Evolutionary conservation across 1,140 invertebrate species (phyloP), one percentile per base, ranked within the genome.

Genomic region (Hypsibius dujardini): DNA sequence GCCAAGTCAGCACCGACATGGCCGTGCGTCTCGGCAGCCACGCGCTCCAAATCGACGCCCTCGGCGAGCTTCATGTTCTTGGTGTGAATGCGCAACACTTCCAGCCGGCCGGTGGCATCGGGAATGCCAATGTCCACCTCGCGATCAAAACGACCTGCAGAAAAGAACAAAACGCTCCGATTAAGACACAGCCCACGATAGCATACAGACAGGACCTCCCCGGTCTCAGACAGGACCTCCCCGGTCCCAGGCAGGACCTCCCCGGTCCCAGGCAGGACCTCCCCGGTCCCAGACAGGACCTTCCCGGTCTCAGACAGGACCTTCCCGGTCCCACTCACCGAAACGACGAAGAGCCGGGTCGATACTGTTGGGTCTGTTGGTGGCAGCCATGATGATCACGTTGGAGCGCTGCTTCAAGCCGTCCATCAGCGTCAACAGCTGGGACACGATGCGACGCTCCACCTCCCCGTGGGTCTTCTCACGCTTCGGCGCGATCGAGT

Each of bases 381-480:
- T 99, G 42, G 96, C 96, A 46, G 95, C 96, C 92, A 99, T 99
- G 0, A 99, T 95, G 77, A 99, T 95, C 50, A 98, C 91, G 81
- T 98, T 93, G 14, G 92, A 88, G 72, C 94, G 90, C 80, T 98
- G 95, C 81, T 99, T 98, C 83, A 99, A 87, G 71, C 96, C 96
- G 79, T 99, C 96, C 96, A 99, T 99, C 72, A 99, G 82, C 0
- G 96, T 99, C 59, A 99, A 80, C 69, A 99, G 81, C 82, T 99
- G 96, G 1, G 95, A 98, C 1, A 99, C 96, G 77, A 99, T 99
- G 77, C 96, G 87, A 74, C 96, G 85, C 80, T 99, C 96, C 1
- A 99, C 96, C 82, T 99, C 96, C 75, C 96, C 96, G 77, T 99
- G 95, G 42, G 95, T 98, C 87, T 99, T 99, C 84, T 99, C 96